Base-by-base conservation (phyloP, 2,888 invertebrate genomes). In the Morpho deidamia region DNA sequence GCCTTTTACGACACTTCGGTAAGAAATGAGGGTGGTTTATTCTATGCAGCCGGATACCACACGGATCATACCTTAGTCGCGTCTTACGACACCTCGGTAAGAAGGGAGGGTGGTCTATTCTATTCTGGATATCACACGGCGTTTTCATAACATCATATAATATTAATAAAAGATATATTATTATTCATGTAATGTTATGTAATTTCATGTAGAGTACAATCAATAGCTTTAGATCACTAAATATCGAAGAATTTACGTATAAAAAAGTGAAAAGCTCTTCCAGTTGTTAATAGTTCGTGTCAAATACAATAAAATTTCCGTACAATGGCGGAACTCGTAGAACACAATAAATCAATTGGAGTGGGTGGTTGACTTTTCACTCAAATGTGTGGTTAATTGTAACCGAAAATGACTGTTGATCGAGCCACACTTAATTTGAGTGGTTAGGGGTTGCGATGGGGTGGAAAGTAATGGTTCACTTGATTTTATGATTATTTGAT, bases 351-450 rank as follows among this genome's bases (percentile, higher is more conserved):
- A 89, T 89, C 89, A 89, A 88, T 88, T 87, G 87, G 83, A 88
- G 89, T 89, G 87, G 87, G 87, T 88, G 88, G 89, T 89, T 89
- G 89, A 89, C 89, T 89, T 89, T 89, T 89, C 86, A 88, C 87
- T 88, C 88, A 85, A 88, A 88, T 84, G 88, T 87, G 88, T 86
- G 86, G 88, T 89, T 88, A 89, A 88, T 89, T 89, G 89, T 88
- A 88, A 87, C 89, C 87, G 85, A 89, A 88, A 89, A 89, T 89
- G 85, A 88, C 83, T 89, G 88, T 88, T 88, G 88, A 89, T 89
- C 88, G 89, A 85, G 85, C 81, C 81, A 81, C 88, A 88, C 89
- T 89, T 88, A 87, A 89, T 88, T 88, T 87, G 88, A 89, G 89
- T 89, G 87, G 84, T 85, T 74, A 74, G 79, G 83, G 84, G 83